Evolutionary conservation across 2,888 invertebrate genomes (phyloP).

Genomic region (Harpalus rubripes): DNA sequence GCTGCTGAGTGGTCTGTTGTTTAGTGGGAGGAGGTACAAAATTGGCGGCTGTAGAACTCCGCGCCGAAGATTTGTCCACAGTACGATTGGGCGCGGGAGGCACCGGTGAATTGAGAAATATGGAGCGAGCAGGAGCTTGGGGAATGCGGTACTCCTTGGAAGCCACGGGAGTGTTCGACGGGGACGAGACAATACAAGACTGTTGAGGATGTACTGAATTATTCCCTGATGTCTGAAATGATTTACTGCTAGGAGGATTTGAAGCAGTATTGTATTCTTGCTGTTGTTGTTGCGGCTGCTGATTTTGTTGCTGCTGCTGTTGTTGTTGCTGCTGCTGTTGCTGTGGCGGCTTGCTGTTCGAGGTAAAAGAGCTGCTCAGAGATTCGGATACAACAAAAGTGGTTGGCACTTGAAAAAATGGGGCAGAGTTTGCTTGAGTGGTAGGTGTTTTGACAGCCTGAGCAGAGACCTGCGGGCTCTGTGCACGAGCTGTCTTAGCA

Average conservation of each 20-base stretch:
- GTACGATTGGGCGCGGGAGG: constrained; percentile 76
- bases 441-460: constrained; percentile 72
- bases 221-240: constrained; percentile 73
- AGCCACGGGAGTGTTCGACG: constrained; percentile 78
- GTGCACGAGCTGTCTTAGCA: constrained; percentile 79
- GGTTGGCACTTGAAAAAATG: constrained; percentile 84
- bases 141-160: constrained; percentile 83
- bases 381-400: constrained; percentile 80
- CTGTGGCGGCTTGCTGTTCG: constrained; percentile 79
- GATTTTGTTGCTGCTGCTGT: constrained; percentile 73
- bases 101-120: constrained; percentile 76
- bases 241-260: constrained; percentile 80
- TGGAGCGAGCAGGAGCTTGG: constrained; percentile 78
- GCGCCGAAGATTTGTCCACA: constrained; percentile 74
- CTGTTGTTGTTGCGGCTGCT: constrained; percentile 73
- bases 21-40: constrained; percentile 79
- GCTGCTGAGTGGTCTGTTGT: constrained; percentile 77
- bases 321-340: constrained; percentile 73
- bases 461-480: constrained; percentile 78
- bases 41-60: constrained; percentile 78
- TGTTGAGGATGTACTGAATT: constrained; percentile 81
- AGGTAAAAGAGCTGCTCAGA: constrained; percentile 77
- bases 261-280: constrained; percentile 71
- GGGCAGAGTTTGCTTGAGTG: constrained; percentile 76
- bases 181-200: constrained; percentile 87